These are phyloP conservation scores for Myiopsitta monachus DNA, from an alignment of 2,113 vertebrate species.

Conservation along the genomic window DNA sequence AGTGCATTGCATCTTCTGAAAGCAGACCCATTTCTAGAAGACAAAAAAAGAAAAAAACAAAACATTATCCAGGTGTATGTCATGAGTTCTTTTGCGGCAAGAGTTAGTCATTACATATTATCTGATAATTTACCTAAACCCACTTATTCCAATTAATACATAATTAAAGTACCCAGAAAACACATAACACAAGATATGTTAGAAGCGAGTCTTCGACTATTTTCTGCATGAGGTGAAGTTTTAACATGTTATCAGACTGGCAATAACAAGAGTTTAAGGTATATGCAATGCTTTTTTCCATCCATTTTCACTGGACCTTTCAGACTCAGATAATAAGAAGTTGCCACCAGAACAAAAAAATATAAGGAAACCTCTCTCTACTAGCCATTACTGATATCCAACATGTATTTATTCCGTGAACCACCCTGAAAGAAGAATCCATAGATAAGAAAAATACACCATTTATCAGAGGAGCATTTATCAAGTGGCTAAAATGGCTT, in stretches of 20 bases:
- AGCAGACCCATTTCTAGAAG: constrained; percentile 66
- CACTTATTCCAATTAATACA: neutral
- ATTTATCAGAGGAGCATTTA: neutral
- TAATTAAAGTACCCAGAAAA: neutral
- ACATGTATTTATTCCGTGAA: neutral
- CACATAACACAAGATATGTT: neutral
- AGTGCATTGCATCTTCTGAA: constrained; percentile 55
- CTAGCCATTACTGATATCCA: neutral
- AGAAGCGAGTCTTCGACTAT: neutral
- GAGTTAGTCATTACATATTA: neutral
- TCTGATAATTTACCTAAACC: neutral
- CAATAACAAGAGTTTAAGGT: neutral
- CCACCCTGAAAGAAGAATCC: neutral
- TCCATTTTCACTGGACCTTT: neutral
- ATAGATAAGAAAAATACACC: neutral
- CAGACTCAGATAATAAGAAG: neutral
- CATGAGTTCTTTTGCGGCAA: neutral
- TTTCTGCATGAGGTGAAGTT: neutral
- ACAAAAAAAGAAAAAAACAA: neutral
- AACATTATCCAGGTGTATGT: neutral
- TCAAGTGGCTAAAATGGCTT: neutral
- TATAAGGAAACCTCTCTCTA: neutral
- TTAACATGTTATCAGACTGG: accelerated
- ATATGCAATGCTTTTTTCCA: neutral
- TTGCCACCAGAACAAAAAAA: neutral